Evolutionary conservation across 1,140 invertebrate genomes (phyloP), one percentile per base, ranked within the genome.

Genomic region (Monochamus saltuarius): DNA sequence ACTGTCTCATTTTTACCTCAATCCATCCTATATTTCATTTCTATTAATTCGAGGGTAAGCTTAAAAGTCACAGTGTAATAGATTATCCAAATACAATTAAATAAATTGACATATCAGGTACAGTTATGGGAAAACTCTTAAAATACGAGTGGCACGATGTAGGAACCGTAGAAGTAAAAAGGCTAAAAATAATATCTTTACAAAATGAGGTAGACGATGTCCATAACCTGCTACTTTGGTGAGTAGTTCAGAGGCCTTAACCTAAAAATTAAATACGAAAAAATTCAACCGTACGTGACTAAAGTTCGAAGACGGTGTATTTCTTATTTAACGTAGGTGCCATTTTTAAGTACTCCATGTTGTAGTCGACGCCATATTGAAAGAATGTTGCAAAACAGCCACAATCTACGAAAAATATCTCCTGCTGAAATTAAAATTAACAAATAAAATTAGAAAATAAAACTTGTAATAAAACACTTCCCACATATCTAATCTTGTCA

Each of bases 401-500:
- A 39, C 51, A 53, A 37, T 64, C 61, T 66, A 66, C 65, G 61
- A 56, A 66, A 66, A 66, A 66, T 66, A 66, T 61, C 65, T 58
- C 64, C 61, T 39, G 9, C 4, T 47, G 16, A 66, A 57, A 57
- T 11, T 46, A 46, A 46, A 46, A 46, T 34, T 3, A 35, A 34
- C 34, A 51, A 35, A 62, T 56, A 65, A 56, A 59, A 62, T 63
- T 49, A 58, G 19, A 66, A 62, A 61, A 63, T 55, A 59, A 69
- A 68, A 67, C 63, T 61, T 35, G 29, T 38, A 66, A 68, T 66
- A 68, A 68, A 70, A 68, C 52, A 64, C 66, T 47, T 61, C 65
- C 52, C 43, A 66, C 63, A 68, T 61, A 61, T 60, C 45, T 62
- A 70, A 70, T 70, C 46, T 64, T 70, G 66, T 68, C 66, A 67